Percentiles rank a stretch among this genome's conserved stretches.
Evolutionary conservation across 2,888 invertebrate genomes (phyloP).

Genomic region (Mactromeris polynyma): DNA sequence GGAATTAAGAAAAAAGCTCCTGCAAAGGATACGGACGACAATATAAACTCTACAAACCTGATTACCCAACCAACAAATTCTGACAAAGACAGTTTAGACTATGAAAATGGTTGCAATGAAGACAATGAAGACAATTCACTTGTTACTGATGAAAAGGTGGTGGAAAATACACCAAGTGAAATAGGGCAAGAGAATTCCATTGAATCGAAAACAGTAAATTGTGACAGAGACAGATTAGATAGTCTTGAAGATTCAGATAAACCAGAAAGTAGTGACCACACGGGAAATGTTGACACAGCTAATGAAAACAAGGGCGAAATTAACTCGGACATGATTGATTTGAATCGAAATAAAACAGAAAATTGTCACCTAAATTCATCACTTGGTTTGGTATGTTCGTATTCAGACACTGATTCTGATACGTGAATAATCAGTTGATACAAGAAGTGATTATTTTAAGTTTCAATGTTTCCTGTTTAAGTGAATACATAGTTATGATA

Average conservation of each 20-base stretch:
- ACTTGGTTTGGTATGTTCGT: conserved; percentile 21
- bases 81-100: not conserved
- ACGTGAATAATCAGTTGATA: not conserved
- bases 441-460: not conserved
- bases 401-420: conserved; percentile 39
- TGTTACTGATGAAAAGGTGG: not conserved
- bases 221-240: not conserved
- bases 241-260: not conserved
- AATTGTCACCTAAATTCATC: not conserved
- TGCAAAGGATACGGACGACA: not conserved
- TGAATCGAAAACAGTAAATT: not conserved
- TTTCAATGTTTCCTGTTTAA: not conserved
- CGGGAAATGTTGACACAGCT: not conserved
- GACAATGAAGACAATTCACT: not conserved
- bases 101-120: not conserved
- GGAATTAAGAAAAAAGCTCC: conserved; percentile 53
- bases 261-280: not conserved
- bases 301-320: not conserved
- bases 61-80: not conserved
- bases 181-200: not conserved
- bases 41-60: not conserved
- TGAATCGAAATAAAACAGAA: not conserved
- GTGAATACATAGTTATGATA: not conserved
- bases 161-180: not conserved
- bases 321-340: not conserved